Evolutionary conservation across 2,888 invertebrate genomes (phyloP).

Genomic region (Trichogramma evanescens): DNA sequence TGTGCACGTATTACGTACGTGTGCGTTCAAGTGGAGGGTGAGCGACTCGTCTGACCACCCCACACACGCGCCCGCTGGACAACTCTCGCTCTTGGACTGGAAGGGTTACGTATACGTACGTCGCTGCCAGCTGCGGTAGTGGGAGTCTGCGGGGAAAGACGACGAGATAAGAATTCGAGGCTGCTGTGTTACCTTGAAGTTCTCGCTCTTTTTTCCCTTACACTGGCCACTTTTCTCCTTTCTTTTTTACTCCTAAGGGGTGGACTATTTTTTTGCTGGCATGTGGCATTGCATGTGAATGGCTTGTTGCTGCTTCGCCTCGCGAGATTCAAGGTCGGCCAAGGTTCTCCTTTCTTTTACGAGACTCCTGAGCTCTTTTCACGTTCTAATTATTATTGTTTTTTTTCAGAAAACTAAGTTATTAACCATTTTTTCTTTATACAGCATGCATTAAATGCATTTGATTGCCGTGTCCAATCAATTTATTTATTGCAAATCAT

Average conservation of each 20-base stretch:
- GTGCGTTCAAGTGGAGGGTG: conserved; percentile 7
- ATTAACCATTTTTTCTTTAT: no score
- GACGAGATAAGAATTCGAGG: conserved; percentile 13
- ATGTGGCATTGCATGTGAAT: background rate
- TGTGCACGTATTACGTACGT: background rate
- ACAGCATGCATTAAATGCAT: no score
- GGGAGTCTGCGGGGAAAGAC: conserved; percentile 3
- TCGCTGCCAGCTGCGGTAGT: background rate
- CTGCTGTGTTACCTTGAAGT: background rate
- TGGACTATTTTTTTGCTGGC: background rate
- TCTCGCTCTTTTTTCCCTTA: background rate
- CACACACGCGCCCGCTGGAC: background rate
- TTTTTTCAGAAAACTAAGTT: no score
- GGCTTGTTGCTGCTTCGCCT: conserved; percentile 1
- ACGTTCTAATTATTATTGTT: no score
- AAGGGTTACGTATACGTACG: background rate
- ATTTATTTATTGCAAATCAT: no score
- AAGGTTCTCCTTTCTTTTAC: background rate
- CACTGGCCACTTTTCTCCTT: background rate
- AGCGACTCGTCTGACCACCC: background rate
- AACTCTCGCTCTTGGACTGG: background rate
- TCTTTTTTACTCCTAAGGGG: background rate
- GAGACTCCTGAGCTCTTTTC: no score
- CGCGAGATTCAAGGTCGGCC: conserved; percentile 13
- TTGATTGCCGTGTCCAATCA: no score